Conservation (phyloP, 2,113 vertebrate species). For the Dasyornis broadbenti region DNA sequence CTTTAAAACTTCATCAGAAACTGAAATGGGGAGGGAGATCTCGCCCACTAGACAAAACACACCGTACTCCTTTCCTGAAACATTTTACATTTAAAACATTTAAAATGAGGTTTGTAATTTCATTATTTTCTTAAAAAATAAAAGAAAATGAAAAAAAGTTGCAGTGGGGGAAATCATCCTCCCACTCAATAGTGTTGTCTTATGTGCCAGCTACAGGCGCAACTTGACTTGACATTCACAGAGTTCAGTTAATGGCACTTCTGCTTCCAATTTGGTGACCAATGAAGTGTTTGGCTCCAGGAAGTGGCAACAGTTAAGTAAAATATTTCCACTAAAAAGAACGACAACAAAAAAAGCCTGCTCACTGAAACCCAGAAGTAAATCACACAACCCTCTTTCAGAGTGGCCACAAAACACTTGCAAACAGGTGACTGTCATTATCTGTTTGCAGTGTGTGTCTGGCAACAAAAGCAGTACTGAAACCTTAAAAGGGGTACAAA, state of each 20-base stretch:
- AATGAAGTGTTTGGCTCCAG: constrained; percentile 56
- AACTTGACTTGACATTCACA: constrained; percentile 51
- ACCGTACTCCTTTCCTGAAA: constrained; percentile 52
- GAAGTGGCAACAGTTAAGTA: constrained; percentile 47
- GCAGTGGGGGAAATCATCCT: background rate
- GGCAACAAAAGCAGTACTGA: background rate
- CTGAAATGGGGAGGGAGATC: constrained; percentile 46
- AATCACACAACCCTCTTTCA: background rate
- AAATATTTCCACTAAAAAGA: constrained; percentile 8
- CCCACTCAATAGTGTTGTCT: constrained; percentile 23
- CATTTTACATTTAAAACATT: constrained; percentile 55
- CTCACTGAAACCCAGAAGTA: background rate
- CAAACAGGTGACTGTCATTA: background rate
- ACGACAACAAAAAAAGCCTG: background rate
- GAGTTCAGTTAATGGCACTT: constrained; percentile 72
- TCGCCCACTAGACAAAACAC: constrained; percentile 61
- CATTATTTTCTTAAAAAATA: background rate
- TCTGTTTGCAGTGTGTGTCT: background rate
- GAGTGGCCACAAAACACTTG: background rate
- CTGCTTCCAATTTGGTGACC: constrained; percentile 67
- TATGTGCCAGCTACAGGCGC: constrained; percentile 47
- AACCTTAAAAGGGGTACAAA: background rate
- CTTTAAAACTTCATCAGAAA: constrained; percentile 60
- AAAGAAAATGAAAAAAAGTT: background rate
- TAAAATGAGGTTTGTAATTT: constrained; percentile 64